Base-by-base conservation (phyloP, 2,797 vertebrate genomes). In the Scomberomorus guttatus region DNA sequence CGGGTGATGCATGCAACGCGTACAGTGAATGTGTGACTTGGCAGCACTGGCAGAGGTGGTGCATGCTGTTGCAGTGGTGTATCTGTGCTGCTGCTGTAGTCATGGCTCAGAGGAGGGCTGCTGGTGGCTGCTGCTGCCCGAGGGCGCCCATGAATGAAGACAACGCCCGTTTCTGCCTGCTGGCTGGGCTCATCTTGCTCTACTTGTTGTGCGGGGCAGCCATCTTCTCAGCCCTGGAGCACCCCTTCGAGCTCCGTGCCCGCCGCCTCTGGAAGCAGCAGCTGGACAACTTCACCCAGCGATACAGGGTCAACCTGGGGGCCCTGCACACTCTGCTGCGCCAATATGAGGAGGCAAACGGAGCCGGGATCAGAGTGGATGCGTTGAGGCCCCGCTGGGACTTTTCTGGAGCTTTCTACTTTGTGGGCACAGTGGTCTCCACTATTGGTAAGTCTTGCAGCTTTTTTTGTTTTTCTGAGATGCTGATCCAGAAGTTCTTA, bases 381-480 rank as follows among this genome's bases (percentile, higher is more conserved):
- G 17, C 91, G 0, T 55, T 95, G 29, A 90, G 95, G 64, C 94
- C 96, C 1, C 94, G 96, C 51, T 96, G 96, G 95, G 95, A 96
- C 87, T 96, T 96, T 74, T 91, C 95, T 20, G 96, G 96, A 63
- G 95, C 95, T 2, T 96, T 96, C 77, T 96, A 96, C 89, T 96
- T 96, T 74, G 96, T 96, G 8, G 95, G 94, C n/a, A 96, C 96
- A 0, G 96, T 96, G 29, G 82, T 96, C 20, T 96, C 95, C 42
- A 96, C 96, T 55, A 96, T 96, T 66, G 96, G 96, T 96, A 76
- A 93, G 93, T 58, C 1, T 63, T n/a, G 11, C 37, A 18, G 27
- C 15, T 54, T 50, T 51, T 20, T 37, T 34, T 24, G 1, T 27
- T 74, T 69, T 60, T 50, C 12, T 4, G 3, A 13, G 7, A 66